Conservation (phyloP, 2,113 vertebrate genomes). For the Todiramphus saurophagus region DNA sequence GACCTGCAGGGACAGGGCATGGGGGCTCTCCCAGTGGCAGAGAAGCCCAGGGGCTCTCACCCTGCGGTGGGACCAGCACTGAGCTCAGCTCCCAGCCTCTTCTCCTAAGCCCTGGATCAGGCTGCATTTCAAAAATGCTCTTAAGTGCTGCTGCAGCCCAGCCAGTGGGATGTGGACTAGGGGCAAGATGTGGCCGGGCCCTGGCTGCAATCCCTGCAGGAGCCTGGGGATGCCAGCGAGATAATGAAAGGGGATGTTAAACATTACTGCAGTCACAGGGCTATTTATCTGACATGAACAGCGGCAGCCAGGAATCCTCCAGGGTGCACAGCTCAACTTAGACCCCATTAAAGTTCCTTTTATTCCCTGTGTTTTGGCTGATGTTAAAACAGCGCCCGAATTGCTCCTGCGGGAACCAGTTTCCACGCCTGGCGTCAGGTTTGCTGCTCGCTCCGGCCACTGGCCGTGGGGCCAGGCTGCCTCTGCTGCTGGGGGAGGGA, state of each 20-base stretch:
- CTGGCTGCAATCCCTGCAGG: slow-evolving; percentile 54
- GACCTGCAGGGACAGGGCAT: not conserved
- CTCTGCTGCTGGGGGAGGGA: accelerated
- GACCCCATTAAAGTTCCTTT: slow-evolving; percentile 46
- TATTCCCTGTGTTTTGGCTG: slow-evolving; percentile 28
- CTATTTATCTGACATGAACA: slow-evolving; percentile 52
- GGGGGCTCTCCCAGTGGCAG: not conserved
- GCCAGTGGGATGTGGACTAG: not conserved
- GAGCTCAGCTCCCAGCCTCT: not conserved
- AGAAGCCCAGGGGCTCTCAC: not conserved
- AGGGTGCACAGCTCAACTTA: slow-evolving; percentile 28
- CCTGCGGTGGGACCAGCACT: not conserved
- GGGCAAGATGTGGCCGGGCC: not conserved
- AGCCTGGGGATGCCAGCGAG: slow-evolving; percentile 54
- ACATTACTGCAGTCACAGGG: slow-evolving; percentile 48
- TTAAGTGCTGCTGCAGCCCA: not conserved
- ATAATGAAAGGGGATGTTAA: slow-evolving; percentile 68
- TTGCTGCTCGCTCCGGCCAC: not conserved
- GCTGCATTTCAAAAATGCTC: slow-evolving; percentile 26
- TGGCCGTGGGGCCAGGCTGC: not conserved
- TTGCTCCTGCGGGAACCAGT: not conserved
- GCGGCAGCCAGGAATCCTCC: slow-evolving; percentile 57
- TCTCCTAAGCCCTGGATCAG: not conserved
- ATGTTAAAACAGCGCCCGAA: not conserved
- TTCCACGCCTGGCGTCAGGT: not conserved